phyloP scores from a whole-genome alignment of 2,888 invertebrate species.

The Trachelus iudaicus region DNA sequence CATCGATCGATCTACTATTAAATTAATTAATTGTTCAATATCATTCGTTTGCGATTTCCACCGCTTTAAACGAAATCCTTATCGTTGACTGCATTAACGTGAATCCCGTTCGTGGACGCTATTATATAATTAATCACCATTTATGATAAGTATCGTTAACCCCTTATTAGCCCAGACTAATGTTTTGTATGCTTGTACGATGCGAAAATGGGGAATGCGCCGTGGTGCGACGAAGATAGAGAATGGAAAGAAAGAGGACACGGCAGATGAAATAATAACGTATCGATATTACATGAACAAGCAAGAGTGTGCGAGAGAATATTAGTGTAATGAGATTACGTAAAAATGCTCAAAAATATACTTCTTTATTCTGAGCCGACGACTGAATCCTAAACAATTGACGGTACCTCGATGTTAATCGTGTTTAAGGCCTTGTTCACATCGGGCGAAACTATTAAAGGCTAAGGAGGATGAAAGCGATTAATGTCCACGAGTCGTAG shows the following conservation, averaged over 20 bases:
- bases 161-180: neutral
- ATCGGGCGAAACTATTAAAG: neutral
- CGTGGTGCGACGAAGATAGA: no score
- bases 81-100: neutral
- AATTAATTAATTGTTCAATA: neutral
- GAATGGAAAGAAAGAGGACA: neutral
- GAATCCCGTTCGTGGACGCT: neutral
- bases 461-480: neutral
- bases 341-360: conserved; percentile 9
- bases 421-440: neutral
- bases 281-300: neutral
- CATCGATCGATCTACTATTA: neutral
- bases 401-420: neutral
- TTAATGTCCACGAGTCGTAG: neutral
- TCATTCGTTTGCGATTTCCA: neutral
- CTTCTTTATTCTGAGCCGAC: neutral
- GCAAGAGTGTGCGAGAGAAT: neutral
- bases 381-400: conserved; percentile 1
- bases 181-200: neutral
- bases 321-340: neutral
- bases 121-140: neutral
- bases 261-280: neutral
- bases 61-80: neutral
- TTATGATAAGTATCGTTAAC: neutral
- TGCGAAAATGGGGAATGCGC: neutral